Conservation (phyloP, 2,797 vertebrate species). For the Coregonus ussuriensis region DNA sequence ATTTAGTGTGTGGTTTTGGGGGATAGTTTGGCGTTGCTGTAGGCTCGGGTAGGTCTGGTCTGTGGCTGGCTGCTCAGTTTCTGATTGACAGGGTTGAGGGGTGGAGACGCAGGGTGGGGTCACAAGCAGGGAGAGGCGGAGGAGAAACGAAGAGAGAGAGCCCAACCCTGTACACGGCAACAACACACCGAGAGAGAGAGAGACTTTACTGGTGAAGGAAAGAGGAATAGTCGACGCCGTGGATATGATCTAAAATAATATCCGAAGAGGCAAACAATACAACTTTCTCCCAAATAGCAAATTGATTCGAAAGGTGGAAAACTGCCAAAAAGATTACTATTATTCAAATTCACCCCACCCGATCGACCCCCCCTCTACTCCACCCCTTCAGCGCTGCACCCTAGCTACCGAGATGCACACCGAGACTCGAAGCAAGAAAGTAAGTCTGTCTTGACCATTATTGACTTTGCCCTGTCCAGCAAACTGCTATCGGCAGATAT, state of each 20-base stretch:
- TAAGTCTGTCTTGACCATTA: constrained; percentile 75
- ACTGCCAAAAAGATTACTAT: constrained; percentile 60
- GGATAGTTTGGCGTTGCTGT: constrained; percentile 31
- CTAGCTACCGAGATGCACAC: constrained; percentile 83
- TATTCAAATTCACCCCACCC: constrained; percentile 57
- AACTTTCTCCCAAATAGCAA: constrained; percentile 41
- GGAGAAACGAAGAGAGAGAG: constrained; percentile 83
- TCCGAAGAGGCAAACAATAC: constrained; percentile 58
- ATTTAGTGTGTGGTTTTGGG: constrained; percentile 14
- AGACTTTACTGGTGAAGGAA: constrained; percentile 42
- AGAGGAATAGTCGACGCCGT: constrained; percentile 71
- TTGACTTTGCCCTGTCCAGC: constrained; percentile 51
- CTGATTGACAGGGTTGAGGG: constrained; percentile 81
- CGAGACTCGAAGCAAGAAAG: constrained; percentile 83
- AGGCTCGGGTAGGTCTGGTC: constrained; percentile 34
- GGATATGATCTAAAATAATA: constrained; percentile 71
- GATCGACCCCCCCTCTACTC: constrained; percentile 68
- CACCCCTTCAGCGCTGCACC: constrained; percentile 72
- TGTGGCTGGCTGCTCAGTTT: constrained; percentile 42
- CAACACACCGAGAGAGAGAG: constrained; percentile 64
- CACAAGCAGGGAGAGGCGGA: constrained; percentile 86
- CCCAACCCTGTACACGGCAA: constrained; percentile 81
- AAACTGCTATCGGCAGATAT: constrained; percentile 31
- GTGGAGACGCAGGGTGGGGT: constrained; percentile 94
- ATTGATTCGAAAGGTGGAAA: constrained; percentile 68